Base-by-base conservation (phyloP, 2,797 vertebrate species). In the Dermochelys coriacea region DNA sequence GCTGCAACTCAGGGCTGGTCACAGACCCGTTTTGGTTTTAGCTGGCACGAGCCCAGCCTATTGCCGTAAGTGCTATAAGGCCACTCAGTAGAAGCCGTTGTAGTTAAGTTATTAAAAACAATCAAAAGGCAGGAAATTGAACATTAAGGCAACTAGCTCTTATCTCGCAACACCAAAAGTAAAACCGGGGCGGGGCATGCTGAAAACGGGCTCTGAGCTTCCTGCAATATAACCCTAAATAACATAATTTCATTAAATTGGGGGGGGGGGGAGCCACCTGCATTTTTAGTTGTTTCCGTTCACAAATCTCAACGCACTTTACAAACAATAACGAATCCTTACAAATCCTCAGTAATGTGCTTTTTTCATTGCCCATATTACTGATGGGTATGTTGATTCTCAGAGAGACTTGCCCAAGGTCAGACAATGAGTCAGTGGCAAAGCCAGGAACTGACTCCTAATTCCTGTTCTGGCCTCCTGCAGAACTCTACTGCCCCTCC, bases 101-200 rank as follows among this genome's bases (percentile, higher is more conserved):
- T 18, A 3, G 83, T 11, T 21, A 25, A 74, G 41, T 12, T 21
- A 61, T 2, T n/a, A 59, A 9, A 1, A 3, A 1, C 11, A 18
- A 16, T 4, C 14, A 1, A 21, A 49, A 82, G 84, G 0, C 21
- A 0, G 89, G 78, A 91, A 80, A 27, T 18, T 5, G 79, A 84
- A 88, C 59, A 68, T n/a, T 31, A 41, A 85, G 50, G n/a, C 8
- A 41, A 45, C 45, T 19, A 34, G 81, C 64, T 68, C 64, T 71
- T 21, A 50, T 4, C 8, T 11, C 4, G 18, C 8, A 25, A 15
- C 2, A 11, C n/a, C 5, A 49, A 8, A 31, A 10, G 47, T 12
- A 8, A 5, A 51, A 12, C 19, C 11, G 19, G 4, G 1, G 2
- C 11, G 19, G 4, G 1, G 2, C 61, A 2, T 2, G 59, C 59